These are phyloP conservation scores for Baccha elongata DNA, from an alignment of 2,888 invertebrate species.

Conservation along the genomic window DNA sequence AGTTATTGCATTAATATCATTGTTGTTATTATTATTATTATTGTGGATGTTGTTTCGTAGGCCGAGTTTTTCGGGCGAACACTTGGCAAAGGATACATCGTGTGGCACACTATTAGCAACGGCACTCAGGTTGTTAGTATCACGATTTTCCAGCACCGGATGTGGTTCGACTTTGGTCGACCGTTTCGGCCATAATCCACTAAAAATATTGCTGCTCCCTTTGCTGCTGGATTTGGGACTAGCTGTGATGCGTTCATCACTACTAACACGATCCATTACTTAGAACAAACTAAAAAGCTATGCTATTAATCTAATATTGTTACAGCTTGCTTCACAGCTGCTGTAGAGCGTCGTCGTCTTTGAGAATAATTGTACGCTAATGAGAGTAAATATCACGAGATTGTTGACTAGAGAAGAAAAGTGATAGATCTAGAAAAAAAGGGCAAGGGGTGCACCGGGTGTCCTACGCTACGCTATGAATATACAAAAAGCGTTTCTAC, in stretches of 20 bases:
- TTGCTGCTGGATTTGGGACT: conserved; percentile 78
- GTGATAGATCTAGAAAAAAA: conserved; percentile 22
- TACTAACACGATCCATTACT: conserved; percentile 76
- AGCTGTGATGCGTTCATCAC: conserved; percentile 79
- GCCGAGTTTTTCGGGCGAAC: conserved; percentile 75
- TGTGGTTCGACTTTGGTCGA: conserved; percentile 82
- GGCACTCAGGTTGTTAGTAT: conserved; percentile 33
- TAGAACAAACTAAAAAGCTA: conserved; percentile 23
- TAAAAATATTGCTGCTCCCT: conserved; percentile 76
- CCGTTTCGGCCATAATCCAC: conserved; percentile 80
- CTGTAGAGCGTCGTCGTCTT: background rate
- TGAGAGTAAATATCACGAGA: conserved; percentile 72
- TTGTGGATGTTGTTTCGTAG: conserved; percentile 59
- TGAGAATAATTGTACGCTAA: conserved; percentile 47
- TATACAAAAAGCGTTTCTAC: conserved; percentile 33
- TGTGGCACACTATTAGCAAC: conserved; percentile 68
- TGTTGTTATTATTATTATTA: conserved; percentile 61
- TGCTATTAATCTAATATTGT: conserved; percentile 29
- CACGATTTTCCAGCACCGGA: conserved; percentile 75
- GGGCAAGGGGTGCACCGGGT: conserved; percentile 16
- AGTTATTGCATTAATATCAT: conserved; percentile 76
- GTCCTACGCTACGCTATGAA: conserved; percentile 16
- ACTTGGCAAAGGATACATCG: conserved; percentile 80
- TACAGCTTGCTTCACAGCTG: background rate
- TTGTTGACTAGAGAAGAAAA: conserved; percentile 66